Conservation (phyloP, 2,797 vertebrate species). For the Neostethus bicornis region DNA sequence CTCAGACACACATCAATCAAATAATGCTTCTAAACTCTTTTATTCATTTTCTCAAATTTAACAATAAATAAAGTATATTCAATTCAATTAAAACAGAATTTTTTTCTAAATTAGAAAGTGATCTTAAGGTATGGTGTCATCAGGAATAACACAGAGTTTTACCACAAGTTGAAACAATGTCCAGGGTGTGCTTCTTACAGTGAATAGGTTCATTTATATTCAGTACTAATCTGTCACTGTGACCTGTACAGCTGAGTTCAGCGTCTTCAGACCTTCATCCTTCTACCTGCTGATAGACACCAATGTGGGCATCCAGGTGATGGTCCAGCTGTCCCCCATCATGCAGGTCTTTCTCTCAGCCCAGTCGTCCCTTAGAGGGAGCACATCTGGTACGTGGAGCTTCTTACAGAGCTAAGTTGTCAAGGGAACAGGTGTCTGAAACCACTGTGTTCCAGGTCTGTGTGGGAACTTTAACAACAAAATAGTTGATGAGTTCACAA, state of each 20-base stretch:
- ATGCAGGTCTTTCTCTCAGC: conserved; percentile 87
- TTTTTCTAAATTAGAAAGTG: too few species aligned
- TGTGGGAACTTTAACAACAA: conserved; percentile 89
- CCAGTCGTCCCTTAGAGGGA: conserved; percentile 68
- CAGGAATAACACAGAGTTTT: too few species aligned
- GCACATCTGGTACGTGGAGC: conserved; percentile 80
- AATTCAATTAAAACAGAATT: too few species aligned
- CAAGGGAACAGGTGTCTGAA: background rate
- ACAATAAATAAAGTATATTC: too few species aligned
- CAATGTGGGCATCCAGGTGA: conserved; percentile 76
- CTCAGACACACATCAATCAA: too few species aligned
- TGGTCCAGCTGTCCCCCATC: conserved; percentile 82
- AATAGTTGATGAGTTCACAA: conserved; percentile 84
- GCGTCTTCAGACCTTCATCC: conserved; percentile 82
- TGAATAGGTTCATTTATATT: too few species aligned
- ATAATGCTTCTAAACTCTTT: too few species aligned
- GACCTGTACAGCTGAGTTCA: conserved; percentile 70
- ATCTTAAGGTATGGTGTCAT: too few species aligned
- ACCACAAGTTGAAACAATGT: too few species aligned
- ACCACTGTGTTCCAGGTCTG: conserved; percentile 73
- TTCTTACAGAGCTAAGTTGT: background rate
- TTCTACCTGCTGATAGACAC: conserved; percentile 82
- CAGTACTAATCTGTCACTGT: background rate
- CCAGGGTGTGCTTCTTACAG: too few species aligned
- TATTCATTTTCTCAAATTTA: too few species aligned